A percentile compares a stretch with the other conserved stretches of the same genome.
Conservation (phyloP, 2,113 vertebrate genomes). For the Actenoides hombroni region DNA sequence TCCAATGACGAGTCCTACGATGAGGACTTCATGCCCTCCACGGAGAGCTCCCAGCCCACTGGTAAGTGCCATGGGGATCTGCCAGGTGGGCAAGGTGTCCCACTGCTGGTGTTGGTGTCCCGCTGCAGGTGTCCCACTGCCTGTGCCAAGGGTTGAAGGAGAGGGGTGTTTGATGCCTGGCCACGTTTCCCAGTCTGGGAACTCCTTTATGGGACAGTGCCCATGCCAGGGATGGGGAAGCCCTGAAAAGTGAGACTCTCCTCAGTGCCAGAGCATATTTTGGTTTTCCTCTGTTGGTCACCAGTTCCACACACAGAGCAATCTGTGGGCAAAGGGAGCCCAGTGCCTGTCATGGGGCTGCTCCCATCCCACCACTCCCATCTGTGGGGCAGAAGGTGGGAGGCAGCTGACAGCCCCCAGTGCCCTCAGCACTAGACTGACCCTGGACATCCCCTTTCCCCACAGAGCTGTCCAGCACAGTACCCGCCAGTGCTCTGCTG, state of each 20-base stretch:
- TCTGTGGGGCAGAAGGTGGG: accelerated
- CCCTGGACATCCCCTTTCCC: neutral
- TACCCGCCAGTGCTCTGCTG: slow-evolving; percentile 79
- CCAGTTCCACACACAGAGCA: accelerated
- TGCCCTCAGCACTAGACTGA: neutral
- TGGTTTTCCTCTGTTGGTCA: neutral
- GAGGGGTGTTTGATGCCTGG: neutral
- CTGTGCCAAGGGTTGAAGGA: neutral
- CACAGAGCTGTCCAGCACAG: slow-evolving; percentile 68
- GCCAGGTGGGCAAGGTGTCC: neutral
- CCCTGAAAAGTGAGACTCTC: neutral
- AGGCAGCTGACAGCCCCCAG: neutral
- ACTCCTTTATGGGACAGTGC: neutral
- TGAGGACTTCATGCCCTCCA: slow-evolving; percentile 85
- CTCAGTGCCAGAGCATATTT: accelerated
- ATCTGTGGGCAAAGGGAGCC: neutral
- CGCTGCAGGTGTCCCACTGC: accelerated
- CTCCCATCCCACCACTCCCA: neutral
- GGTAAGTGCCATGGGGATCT: slow-evolving; percentile 68
- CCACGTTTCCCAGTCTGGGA: neutral
- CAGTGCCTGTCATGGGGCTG: accelerated
- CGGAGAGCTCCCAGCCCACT: slow-evolving; percentile 78
- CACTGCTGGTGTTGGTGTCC: neutral
- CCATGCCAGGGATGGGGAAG: neutral
- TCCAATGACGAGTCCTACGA: slow-evolving; percentile 95